A percentile compares a stretch with the other conserved stretches of the same genome.
Conservation (phyloP, 2,888 invertebrate genomes). For the Rhagonycha fulva region DNA sequence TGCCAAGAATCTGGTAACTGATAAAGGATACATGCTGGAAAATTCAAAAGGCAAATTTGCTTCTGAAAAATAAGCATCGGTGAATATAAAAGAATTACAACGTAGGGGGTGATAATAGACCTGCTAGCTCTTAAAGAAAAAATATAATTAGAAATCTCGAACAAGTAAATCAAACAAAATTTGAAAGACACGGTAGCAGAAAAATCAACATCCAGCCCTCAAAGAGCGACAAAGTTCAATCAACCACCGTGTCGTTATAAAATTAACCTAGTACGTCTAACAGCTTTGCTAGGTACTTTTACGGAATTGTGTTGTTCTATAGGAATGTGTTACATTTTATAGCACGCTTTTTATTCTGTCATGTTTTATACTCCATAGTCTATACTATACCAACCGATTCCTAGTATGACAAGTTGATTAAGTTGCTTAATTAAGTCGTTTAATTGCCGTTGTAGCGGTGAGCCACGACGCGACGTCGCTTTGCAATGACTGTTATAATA, state of each 20-base stretch:
- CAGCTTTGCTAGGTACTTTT: slow-evolving; percentile 30
- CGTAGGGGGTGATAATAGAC: slow-evolving; percentile 48
- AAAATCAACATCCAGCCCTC: slow-evolving; percentile 29
- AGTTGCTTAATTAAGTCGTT: slow-evolving; percentile 63
- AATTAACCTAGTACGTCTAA: slow-evolving; percentile 37
- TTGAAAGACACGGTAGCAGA: slow-evolving; percentile 29
- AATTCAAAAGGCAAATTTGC: slow-evolving; percentile 52
- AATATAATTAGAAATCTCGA: slow-evolving; percentile 52
- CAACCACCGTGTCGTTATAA: slow-evolving; percentile 36
- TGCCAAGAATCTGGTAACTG: slow-evolving; percentile 34
- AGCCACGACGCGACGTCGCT: slow-evolving; percentile 41
- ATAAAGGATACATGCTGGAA: slow-evolving; percentile 51
- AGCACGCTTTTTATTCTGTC: slow-evolving; percentile 43
- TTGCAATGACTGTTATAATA: slow-evolving; percentile 3
- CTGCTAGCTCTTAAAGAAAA: slow-evolving; percentile 48
- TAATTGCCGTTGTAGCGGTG: slow-evolving; percentile 56
- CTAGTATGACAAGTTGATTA: slow-evolving; percentile 61
- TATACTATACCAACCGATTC: slow-evolving; percentile 46
- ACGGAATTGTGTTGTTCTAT: slow-evolving; percentile 36
- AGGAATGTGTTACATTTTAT: slow-evolving; percentile 43
- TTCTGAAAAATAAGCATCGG: slow-evolving; percentile 38
- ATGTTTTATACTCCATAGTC: slow-evolving; percentile 31
- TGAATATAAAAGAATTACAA: slow-evolving; percentile 47
- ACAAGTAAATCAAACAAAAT: slow-evolving; percentile 47
- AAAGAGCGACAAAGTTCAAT: slow-evolving; percentile 36